A percentile compares a stretch with the other conserved stretches of the same genome.
Conservation (phyloP, 2,797 vertebrate genomes). For the Semotilus atromaculatus region DNA sequence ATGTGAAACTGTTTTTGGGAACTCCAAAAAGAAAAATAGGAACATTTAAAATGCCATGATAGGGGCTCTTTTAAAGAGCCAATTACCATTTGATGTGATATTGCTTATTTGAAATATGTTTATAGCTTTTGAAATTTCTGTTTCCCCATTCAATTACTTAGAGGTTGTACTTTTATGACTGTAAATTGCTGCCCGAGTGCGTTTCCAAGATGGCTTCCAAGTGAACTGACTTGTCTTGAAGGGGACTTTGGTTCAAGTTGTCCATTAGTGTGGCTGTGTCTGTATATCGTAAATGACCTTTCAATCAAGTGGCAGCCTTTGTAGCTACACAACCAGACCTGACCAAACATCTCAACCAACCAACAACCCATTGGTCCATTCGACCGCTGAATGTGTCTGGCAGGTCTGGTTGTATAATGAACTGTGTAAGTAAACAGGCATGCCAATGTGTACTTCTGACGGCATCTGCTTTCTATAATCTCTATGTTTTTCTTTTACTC, state of each 20-base stretch:
- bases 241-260: neutral
- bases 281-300: neutral
- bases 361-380: neutral
- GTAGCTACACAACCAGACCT: neutral
- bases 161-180: neutral
- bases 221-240: neutral
- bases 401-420: neutral
- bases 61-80: neutral
- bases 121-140: neutral
- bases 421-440: constrained; percentile 18
- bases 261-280: neutral
- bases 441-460: neutral
- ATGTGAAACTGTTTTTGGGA: no score
- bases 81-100: neutral
- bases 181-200: neutral
- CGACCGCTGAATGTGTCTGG: neutral
- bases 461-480: constrained; percentile 14
- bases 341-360: neutral
- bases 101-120: neutral
- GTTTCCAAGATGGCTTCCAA: neutral
- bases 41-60: no score
- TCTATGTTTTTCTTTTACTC: constrained; percentile 2
- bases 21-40: no score
- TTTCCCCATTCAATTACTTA: neutral
- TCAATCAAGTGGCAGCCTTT: neutral